Conservation (phyloP, 2,113 vertebrate species). For the Zosterops japonicus region DNA sequence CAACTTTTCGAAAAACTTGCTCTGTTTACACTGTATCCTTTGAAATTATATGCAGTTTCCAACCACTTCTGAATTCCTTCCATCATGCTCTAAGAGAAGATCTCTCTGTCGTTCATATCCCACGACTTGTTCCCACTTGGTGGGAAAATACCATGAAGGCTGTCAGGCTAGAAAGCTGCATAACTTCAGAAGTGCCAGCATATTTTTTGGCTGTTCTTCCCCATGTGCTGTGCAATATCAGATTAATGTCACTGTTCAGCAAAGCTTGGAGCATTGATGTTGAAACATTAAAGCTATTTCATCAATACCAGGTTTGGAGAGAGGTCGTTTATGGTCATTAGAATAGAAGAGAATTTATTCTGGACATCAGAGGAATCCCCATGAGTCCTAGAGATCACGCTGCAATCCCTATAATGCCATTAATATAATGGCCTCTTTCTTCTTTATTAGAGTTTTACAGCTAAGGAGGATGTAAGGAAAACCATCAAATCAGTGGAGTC, state of each 20-base stretch:
- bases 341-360: conserved; percentile 46
- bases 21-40: background rate
- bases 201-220: conserved; percentile 35
- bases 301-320: conserved; percentile 56
- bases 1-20: background rate
- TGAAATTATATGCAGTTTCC: background rate
- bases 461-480: conserved; percentile 55
- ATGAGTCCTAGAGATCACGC: conserved; percentile 41
- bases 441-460: conserved; percentile 60
- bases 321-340: conserved; percentile 56
- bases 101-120: background rate
- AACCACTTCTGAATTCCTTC: background rate
- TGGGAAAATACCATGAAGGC: conserved; percentile 13
- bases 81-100: background rate
- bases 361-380: conserved; percentile 56
- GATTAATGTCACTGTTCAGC: conserved; percentile 61
- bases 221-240: conserved; percentile 13
- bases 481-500: conserved; percentile 56
- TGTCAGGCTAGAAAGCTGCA: conserved; percentile 11
- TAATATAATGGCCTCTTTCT: conserved; percentile 58
- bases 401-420: conserved; percentile 41
- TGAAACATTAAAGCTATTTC: conserved; percentile 59
- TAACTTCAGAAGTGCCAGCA: background rate
- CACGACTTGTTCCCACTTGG: background rate
- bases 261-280: conserved; percentile 48